Percentiles rank a stretch among this genome's conserved stretches.
These are phyloP conservation scores for Brenthis ino DNA, from an alignment of 2,888 invertebrate species.

Conservation along the genomic window DNA sequence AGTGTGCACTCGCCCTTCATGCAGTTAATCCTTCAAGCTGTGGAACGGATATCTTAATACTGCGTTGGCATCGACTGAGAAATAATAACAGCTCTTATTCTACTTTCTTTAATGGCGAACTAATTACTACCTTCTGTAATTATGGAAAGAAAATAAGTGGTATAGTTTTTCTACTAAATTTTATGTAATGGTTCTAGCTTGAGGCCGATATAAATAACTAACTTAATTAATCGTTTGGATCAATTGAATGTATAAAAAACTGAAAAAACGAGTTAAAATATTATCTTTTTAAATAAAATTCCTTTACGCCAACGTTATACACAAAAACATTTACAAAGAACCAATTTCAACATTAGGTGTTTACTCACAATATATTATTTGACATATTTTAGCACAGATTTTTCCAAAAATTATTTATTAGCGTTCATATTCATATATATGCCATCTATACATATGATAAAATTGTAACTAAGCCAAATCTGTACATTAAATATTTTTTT, in stretches of 20 bases:
- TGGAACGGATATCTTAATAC: conserved; percentile 38
- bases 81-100: conserved; percentile 25
- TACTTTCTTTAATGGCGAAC: conserved; percentile 20
- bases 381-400: conserved; percentile 3
- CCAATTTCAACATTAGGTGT: no score
- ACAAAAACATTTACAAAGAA: no score
- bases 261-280: no score
- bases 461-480: no score
- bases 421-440: neutral
- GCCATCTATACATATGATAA: no score
- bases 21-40: conserved; percentile 12
- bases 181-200: neutral
- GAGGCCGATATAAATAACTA: no score
- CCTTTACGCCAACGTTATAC: no score
- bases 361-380: neutral
- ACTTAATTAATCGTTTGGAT: no score
- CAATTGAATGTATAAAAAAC: no score
- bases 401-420: neutral
- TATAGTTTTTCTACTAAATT: conserved; percentile 6
- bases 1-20: neutral
- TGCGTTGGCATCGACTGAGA: conserved; percentile 29
- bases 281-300: no score
- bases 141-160: conserved; percentile 25
- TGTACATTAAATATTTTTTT: no score
- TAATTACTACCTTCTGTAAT: conserved; percentile 36